phyloP scores from a whole-genome alignment of 1,140 invertebrate genomes.

The Penaeus indicus region DNA sequence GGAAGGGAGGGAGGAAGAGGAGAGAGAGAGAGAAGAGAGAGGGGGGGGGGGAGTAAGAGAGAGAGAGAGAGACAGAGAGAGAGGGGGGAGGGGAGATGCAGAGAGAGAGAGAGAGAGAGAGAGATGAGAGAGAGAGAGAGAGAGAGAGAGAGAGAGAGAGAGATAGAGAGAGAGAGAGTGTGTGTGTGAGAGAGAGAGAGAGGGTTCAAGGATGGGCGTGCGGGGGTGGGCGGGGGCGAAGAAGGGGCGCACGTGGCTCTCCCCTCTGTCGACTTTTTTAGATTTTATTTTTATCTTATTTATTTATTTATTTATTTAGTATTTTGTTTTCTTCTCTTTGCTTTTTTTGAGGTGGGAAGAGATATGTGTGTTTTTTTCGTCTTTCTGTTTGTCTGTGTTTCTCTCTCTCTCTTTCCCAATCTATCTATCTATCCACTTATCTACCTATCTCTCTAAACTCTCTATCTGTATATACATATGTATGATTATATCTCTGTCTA shows the following conservation, averaged over 20 bases:
- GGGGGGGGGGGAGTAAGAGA: background rate
- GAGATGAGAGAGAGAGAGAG: background rate
- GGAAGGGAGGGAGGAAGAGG: background rate
- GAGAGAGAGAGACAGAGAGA: background rate
- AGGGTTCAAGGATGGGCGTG: no score
- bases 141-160: background rate
- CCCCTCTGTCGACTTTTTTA: background rate
- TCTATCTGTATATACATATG: no score
- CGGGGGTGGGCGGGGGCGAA: no score
- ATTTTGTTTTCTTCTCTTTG: no score
- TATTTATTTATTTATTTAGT: background rate
- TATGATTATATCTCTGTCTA: no score
- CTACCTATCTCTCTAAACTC: background rate
- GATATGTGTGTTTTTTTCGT: no score
- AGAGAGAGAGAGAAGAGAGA: background rate
- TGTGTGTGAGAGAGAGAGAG: no score
- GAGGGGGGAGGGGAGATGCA: background rate
- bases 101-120: background rate
- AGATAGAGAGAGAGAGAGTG: background rate
- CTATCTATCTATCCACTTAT: slow-evolving; percentile 30
- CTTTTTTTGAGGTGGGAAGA: no score
- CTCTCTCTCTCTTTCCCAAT: slow-evolving; percentile 35
- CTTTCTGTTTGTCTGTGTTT: background rate
- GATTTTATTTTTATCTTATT: background rate
- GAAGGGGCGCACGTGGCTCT: background rate